These are phyloP conservation scores for Maccullochella peelii DNA, from an alignment of 2,113 vertebrate genomes.

Conservation along the genomic window DNA sequence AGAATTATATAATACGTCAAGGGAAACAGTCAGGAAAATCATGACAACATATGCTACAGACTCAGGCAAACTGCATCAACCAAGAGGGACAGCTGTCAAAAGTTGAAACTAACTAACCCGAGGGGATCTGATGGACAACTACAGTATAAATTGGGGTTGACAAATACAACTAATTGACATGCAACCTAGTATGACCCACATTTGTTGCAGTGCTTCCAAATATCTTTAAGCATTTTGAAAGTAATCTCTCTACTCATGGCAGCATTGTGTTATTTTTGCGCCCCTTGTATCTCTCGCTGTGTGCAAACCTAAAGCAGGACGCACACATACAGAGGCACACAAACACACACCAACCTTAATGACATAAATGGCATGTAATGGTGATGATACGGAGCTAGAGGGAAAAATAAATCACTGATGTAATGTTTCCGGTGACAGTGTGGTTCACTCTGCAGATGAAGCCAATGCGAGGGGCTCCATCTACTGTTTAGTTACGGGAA, in stretches of 20 bases:
- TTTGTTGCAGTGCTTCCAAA: neutral
- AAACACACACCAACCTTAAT: slow-evolving; percentile 61
- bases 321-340: slow-evolving; percentile 26
- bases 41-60: slow-evolving; percentile 32
- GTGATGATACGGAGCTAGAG: slow-evolving; percentile 71
- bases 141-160: neutral
- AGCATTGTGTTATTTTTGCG: neutral
- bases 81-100: slow-evolving; percentile 23
- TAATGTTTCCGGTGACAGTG: slow-evolving; percentile 67
- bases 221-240: neutral
- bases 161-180: slow-evolving; percentile 48
- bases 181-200: slow-evolving; percentile 3
- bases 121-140: slow-evolving; percentile 9
- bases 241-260: neutral
- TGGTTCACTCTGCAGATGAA: slow-evolving; percentile 4
- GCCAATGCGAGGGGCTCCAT: slow-evolving; percentile 77
- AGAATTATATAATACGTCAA: slow-evolving; percentile 34
- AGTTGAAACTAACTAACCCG: slow-evolving; percentile 21
- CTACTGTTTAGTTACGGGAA: slow-evolving; percentile 63
- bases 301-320: slow-evolving; percentile 10
- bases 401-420: slow-evolving; percentile 76
- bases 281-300: neutral
- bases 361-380: slow-evolving; percentile 77
- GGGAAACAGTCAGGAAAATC: slow-evolving; percentile 16
- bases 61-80: neutral